phyloP scores from a whole-genome alignment of 2,797 vertebrate species.

The Oreortyx pictus region DNA sequence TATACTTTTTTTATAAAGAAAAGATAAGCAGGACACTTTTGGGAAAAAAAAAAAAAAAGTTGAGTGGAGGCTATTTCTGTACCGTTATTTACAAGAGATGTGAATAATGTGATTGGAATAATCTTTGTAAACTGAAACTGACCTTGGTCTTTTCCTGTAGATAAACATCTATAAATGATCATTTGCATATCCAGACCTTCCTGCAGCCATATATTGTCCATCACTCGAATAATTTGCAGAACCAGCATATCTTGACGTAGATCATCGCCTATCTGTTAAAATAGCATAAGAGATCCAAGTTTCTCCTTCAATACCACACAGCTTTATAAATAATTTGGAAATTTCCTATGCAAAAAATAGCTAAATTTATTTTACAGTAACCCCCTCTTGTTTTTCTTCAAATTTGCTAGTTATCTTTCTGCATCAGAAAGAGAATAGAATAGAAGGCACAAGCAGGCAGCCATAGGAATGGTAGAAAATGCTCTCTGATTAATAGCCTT shows the following conservation, averaged over 20 bases:
- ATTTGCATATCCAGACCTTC: slow-evolving; percentile 83
- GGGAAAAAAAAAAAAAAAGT: not conserved
- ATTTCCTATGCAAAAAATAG: not conserved
- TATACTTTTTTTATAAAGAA: not conserved
- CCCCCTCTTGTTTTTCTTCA: not conserved
- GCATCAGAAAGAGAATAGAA: not conserved
- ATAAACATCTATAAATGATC: slow-evolving; percentile 79
- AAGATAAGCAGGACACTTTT: not conserved
- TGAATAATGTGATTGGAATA: slow-evolving; percentile 22
- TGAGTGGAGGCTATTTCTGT: not conserved
- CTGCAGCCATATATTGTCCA: slow-evolving; percentile 81
- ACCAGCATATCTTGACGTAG: slow-evolving; percentile 82
- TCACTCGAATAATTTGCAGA: slow-evolving; percentile 79
- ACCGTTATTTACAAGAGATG: not conserved
- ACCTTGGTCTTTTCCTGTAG: slow-evolving; percentile 82
- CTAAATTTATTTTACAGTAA: not conserved
- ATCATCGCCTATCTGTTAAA: slow-evolving; percentile 76
- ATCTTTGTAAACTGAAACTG: slow-evolving; percentile 48
- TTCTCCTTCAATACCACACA: not conserved
- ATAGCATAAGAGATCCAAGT: slow-evolving; percentile 13
- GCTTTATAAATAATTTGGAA: not conserved
- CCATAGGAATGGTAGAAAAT: not conserved
- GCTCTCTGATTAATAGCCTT: not conserved
- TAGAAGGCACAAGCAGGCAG: not conserved
- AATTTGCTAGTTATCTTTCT: not conserved